Base-by-base conservation (phyloP, 1,140 invertebrate species). In the Solenopsis invicta region DNA sequence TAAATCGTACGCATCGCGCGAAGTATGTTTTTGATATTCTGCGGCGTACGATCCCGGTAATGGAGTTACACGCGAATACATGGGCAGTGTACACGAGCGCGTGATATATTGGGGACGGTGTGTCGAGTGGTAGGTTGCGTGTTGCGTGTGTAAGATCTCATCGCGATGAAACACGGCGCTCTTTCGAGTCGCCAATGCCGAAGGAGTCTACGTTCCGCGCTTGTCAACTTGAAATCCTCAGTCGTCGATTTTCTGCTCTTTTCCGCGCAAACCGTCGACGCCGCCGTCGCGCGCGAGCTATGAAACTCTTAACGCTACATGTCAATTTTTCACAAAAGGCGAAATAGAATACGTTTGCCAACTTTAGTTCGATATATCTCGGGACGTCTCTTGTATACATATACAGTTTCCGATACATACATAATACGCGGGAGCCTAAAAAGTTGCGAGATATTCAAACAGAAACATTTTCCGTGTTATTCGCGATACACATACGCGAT, bases 11-110 rank as follows among this genome's bases (percentile, higher is more conserved):
- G 78, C 64, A 71, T 59, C 52, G 66, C 50, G 16, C 54, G 69
- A 50, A 48, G 69, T 50, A 37, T 84, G 80, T 75, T 84, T 84
- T 74, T 84, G 69, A 84, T 84, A 84, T 84, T 84, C 80, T 10
- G 45, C 54, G 41, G 67, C 54, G 24, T 34, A 24, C 29, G 69
- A 62, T 84, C 41, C 34, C 54, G 48, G 37, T 81, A 81, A 81
- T 75, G 69, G 69, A 84, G 54, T 75, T 75, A 84, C 80, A 61
- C 12, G 54, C 13, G 54, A 45, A 74, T 82, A 74, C 56, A 82
- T 72, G 69, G 41, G 9, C 16, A 29, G 18, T 24, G 16, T 50
- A 61, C 69, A 67, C 52, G 80, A 48, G 24, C 54, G 69, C 29
- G 13, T 82, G 80, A 84, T 84, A 29, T 62, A 75, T 61, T 18